Percentiles rank a stretch among this genome's conserved stretches.
These are phyloP conservation scores for Neomorphus geoffroyi DNA, from an alignment of 2,797 vertebrate species.

Conservation along the genomic window DNA sequence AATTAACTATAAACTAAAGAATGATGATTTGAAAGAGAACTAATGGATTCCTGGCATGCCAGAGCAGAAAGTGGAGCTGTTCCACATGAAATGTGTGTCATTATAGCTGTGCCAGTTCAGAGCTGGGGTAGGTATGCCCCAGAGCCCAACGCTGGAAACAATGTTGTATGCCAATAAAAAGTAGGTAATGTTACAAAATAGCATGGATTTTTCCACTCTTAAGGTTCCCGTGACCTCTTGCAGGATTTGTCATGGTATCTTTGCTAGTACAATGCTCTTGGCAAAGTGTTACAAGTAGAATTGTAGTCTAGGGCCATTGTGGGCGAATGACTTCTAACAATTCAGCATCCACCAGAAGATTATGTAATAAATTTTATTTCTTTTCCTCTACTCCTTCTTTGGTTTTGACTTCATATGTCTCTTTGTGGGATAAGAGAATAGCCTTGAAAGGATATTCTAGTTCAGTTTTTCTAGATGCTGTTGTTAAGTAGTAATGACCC, in stretches of 20 bases:
- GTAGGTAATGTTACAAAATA: neutral
- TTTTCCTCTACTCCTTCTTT: neutral
- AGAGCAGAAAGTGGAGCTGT: neutral
- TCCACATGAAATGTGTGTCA: neutral
- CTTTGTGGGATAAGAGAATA: neutral
- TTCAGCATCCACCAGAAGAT: neutral
- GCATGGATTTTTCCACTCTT: neutral
- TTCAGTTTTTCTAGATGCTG: neutral
- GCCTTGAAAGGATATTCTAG: neutral
- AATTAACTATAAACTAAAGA: neutral
- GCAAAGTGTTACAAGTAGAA: neutral
- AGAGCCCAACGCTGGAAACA: neutral
- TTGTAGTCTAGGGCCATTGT: neutral
- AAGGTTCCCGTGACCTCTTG: neutral
- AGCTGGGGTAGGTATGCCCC: neutral
- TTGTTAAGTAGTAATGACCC: neutral
- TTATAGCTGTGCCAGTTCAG: neutral
- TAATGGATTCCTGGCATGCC: neutral
- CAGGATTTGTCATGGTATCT: neutral
- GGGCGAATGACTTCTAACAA: neutral
- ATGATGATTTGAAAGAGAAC: neutral
- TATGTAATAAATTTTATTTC: neutral
- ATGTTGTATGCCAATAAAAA: neutral
- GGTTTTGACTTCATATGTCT: neutral
- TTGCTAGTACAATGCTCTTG: neutral